A percentile compares a stretch with the other conserved stretches of the same genome.
Conservation (phyloP, 2,113 vertebrate species). For the Sceloporus undulatus region DNA sequence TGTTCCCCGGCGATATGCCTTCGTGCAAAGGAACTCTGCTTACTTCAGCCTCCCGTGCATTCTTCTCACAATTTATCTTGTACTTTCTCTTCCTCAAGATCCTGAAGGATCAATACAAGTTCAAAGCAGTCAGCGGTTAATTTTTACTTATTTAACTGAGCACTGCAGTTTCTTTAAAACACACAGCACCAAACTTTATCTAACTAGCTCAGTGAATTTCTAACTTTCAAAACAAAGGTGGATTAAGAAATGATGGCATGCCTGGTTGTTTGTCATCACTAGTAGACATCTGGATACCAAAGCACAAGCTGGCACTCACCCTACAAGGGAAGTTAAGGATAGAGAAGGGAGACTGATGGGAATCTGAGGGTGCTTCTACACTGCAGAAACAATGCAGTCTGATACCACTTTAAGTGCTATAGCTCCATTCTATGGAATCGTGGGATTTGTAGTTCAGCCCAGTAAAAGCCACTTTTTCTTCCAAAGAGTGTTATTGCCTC, state of each 20-base stretch:
- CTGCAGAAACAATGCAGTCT: too few species aligned
- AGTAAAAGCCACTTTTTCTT: too few species aligned
- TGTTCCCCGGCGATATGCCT: neutral
- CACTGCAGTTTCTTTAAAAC: neutral
- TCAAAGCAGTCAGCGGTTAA: slow-evolving; percentile 6
- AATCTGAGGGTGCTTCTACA: neutral
- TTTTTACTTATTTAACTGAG: slow-evolving; percentile 8
- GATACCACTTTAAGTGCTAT: too few species aligned
- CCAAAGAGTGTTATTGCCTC: too few species aligned
- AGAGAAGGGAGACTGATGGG: neutral
- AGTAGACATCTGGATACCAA: neutral
- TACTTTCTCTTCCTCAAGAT: slow-evolving; percentile 2
- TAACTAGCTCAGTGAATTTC: neutral
- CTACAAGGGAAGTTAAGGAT: neutral
- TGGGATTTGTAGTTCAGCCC: too few species aligned
- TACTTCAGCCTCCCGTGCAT: neutral
- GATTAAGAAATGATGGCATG: neutral
- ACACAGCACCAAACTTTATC: neutral
- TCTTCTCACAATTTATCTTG: neutral
- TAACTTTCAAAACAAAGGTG: neutral
- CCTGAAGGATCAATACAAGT: neutral
- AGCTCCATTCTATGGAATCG: too few species aligned
- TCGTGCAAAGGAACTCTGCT: neutral
- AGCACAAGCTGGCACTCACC: neutral
- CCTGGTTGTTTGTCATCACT: neutral